These are phyloP conservation scores for Scelioninae gen. 1 DNA, from an alignment of 2,888 invertebrate genomes.

Conservation along the genomic window DNA sequence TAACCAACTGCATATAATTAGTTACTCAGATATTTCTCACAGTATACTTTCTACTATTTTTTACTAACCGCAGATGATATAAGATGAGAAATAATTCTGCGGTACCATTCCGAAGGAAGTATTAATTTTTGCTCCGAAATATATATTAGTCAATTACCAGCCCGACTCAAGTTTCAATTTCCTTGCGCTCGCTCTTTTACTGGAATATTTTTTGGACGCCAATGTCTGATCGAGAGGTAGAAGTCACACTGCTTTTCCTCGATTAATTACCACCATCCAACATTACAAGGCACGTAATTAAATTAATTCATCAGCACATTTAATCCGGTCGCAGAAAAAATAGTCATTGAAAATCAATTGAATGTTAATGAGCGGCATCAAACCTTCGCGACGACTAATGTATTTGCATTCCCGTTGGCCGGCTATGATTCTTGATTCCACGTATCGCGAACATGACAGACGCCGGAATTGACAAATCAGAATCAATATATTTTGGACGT, in stretches of 20 bases:
- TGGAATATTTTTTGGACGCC: background rate
- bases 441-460: slow-evolving; percentile 8
- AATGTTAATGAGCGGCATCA: slow-evolving; percentile 34
- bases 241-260: background rate
- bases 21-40: slow-evolving; percentile 50
- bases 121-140: slow-evolving; percentile 20
- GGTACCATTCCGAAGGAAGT: slow-evolving; percentile 22
- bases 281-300: slow-evolving; percentile 20
- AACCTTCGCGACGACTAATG: background rate
- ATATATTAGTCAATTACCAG: slow-evolving; percentile 12
- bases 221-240: background rate
- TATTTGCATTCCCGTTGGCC: background rate
- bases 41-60: slow-evolving; percentile 60
- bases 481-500: slow-evolving; percentile 30
- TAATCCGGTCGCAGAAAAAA: slow-evolving; percentile 13
- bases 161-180: background rate
- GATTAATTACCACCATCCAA: slow-evolving; percentile 17
- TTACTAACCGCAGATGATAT: slow-evolving; percentile 33
- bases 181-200: background rate
- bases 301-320: slow-evolving; percentile 16
- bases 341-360: slow-evolving; percentile 17
- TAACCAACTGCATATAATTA: slow-evolving; percentile 51
- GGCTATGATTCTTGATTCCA: background rate
- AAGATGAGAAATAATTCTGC: slow-evolving; percentile 38
- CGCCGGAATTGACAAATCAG: slow-evolving; percentile 34